Evolutionary conservation across 2,888 invertebrate species (phyloP).

Genomic region (Phortica okadai): DNA sequence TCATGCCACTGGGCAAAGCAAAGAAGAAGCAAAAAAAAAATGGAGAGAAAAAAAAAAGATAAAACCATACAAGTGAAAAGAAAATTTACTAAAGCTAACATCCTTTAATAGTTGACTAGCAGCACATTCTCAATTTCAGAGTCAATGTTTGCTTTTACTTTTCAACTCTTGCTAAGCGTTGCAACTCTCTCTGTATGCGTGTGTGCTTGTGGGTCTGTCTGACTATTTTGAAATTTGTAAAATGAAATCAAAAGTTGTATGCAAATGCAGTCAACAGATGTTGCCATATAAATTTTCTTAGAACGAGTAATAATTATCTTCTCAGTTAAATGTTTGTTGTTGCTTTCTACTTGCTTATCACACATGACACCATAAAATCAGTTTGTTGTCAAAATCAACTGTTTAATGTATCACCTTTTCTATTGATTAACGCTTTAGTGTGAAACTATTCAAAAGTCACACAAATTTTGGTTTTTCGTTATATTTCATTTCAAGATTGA

Average conservation of each 20-base stretch:
- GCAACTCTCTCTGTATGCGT: too few species aligned
- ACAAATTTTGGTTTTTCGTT: too few species aligned
- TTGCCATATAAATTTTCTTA: background rate
- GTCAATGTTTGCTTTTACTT: slow-evolving; percentile 6
- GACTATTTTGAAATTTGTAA: background rate
- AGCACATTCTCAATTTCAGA: too few species aligned
- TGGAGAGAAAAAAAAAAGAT: background rate
- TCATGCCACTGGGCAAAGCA: background rate
- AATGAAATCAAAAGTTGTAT: slow-evolving; percentile 20
- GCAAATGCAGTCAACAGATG: background rate
- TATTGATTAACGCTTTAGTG: background rate
- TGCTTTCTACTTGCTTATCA: slow-evolving; percentile 1
- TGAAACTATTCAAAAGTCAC: background rate
- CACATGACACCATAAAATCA: background rate
- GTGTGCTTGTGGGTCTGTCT: background rate
- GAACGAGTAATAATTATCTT: slow-evolving; percentile 1
- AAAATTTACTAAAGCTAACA: slow-evolving; percentile 5
- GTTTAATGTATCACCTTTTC: background rate
- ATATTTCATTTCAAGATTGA: too few species aligned
- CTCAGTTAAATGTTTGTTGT: background rate
- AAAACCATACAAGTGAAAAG: slow-evolving; percentile 2
- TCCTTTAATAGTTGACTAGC: background rate
- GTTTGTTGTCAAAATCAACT: too few species aligned
- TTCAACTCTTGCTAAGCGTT: too few species aligned
- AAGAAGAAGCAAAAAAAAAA: background rate